Evolutionary conservation across 2,888 invertebrate genomes (phyloP).

Genomic region (Pyrgus malvae): DNA sequence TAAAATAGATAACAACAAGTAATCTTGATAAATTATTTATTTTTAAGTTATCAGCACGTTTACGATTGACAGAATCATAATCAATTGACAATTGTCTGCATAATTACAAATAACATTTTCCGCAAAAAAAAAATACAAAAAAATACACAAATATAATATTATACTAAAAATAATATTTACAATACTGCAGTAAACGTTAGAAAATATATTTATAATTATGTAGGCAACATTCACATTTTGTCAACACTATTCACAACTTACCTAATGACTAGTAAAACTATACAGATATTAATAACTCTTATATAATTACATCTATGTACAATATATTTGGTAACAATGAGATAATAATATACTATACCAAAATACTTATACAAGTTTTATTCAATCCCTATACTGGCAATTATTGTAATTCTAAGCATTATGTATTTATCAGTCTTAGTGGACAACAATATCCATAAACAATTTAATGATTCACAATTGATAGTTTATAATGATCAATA

Average conservation of each 20-base stretch:
- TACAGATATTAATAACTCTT: constrained; percentile 57
- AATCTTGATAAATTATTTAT: constrained; percentile 54
- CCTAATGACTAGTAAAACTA: constrained; percentile 78
- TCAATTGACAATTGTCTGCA: constrained; percentile 31
- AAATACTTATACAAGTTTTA: constrained; percentile 64
- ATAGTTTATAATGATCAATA: constrained; percentile 18
- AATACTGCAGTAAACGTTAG: constrained; percentile 1
- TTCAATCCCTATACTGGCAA: constrained; percentile 69
- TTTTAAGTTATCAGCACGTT: constrained; percentile 58
- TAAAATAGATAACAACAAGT: constrained; percentile 37
- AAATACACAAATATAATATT: neutral
- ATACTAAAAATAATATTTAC: neutral
- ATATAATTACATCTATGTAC: constrained; percentile 63
- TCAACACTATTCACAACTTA: constrained; percentile 63
- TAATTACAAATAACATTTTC: constrained; percentile 17
- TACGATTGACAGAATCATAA: constrained; percentile 58
- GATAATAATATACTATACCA: constrained; percentile 70
- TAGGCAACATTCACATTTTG: constrained; percentile 41
- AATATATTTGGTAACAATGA: constrained; percentile 81
- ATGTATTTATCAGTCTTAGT: constrained; percentile 74
- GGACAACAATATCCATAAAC: constrained; percentile 49
- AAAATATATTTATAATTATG: constrained; percentile 12
- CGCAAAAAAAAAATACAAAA: neutral
- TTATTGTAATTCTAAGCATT: constrained; percentile 52
- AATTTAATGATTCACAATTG: constrained; percentile 20